These are phyloP conservation scores for Phalacrocorax brasilianus DNA, from an alignment of 2,113 vertebrate species.

Conservation along the genomic window DNA sequence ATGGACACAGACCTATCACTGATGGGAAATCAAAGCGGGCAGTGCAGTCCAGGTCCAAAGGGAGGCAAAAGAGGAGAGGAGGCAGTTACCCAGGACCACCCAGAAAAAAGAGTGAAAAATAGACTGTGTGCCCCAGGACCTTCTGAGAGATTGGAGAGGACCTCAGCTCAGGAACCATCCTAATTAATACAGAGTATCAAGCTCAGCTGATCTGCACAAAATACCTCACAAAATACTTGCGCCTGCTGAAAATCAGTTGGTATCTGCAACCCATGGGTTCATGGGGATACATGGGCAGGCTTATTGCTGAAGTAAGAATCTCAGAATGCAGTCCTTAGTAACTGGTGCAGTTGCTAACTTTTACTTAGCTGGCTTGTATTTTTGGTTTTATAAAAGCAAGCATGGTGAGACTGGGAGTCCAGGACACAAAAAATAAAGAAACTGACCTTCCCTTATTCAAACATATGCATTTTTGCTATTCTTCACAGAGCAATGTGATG, in stretches of 20 bases:
- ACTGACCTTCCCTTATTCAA: not conserved
- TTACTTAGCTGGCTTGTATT: conserved; percentile 36
- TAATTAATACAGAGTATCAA: not conserved
- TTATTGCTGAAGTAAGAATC: not conserved
- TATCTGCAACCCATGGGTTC: not conserved
- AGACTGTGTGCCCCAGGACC: not conserved
- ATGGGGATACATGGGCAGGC: not conserved
- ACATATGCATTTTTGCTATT: not conserved
- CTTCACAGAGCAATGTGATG: not conserved
- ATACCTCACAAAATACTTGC: not conserved
- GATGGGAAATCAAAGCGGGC: not conserved
- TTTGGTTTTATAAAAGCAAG: conserved; percentile 27
- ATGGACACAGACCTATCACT: not conserved
- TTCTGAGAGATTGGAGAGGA: not conserved
- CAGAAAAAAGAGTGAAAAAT: not conserved
- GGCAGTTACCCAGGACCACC: not conserved
- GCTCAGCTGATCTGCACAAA: not conserved
- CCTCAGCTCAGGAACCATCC: not conserved
- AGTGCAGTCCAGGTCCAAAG: not conserved
- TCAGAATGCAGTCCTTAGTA: not conserved
- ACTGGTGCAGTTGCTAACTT: not conserved
- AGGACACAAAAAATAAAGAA: not conserved
- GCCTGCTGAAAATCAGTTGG: not conserved
- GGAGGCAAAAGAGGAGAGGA: not conserved
- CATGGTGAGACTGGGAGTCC: not conserved